phyloP scores from a whole-genome alignment of 2,888 invertebrate genomes.

The Seira musarum region DNA sequence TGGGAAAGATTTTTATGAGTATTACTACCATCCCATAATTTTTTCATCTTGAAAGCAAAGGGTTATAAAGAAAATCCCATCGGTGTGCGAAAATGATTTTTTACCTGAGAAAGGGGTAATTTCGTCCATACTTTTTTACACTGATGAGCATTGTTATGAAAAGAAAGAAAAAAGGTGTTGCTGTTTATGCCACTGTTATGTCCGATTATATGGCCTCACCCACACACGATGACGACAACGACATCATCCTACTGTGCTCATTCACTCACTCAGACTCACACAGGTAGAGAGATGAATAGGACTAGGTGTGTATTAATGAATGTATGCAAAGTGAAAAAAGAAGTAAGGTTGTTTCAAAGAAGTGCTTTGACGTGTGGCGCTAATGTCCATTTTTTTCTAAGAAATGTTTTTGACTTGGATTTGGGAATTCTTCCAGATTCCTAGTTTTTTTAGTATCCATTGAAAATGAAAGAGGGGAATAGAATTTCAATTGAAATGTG shows the following conservation, averaged over 20 bases:
- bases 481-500: slow-evolving; percentile 14
- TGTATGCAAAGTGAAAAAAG: too few species aligned
- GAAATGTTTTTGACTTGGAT: background rate
- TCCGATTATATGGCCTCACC: background rate
- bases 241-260: too few species aligned
- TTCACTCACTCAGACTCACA: too few species aligned
- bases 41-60: slow-evolving; percentile 20
- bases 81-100: slow-evolving; percentile 55
- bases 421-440: background rate
- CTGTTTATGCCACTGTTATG: background rate
- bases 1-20: slow-evolving; percentile 17
- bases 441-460: background rate
- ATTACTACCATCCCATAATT: slow-evolving; percentile 14
- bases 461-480: background rate
- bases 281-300: too few species aligned
- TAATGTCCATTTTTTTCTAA: too few species aligned
- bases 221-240: background rate
- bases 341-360: too few species aligned
- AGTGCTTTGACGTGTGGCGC: too few species aligned
- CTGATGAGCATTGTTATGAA: background rate
- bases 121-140: slow-evolving; percentile 20
- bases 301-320: too few species aligned
- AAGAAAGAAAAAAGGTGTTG: background rate
- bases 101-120: slow-evolving; percentile 59
- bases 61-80: slow-evolving; percentile 42